Evolutionary conservation across 2,888 invertebrate genomes (phyloP).

Genomic region (Melanostoma scalare): DNA sequence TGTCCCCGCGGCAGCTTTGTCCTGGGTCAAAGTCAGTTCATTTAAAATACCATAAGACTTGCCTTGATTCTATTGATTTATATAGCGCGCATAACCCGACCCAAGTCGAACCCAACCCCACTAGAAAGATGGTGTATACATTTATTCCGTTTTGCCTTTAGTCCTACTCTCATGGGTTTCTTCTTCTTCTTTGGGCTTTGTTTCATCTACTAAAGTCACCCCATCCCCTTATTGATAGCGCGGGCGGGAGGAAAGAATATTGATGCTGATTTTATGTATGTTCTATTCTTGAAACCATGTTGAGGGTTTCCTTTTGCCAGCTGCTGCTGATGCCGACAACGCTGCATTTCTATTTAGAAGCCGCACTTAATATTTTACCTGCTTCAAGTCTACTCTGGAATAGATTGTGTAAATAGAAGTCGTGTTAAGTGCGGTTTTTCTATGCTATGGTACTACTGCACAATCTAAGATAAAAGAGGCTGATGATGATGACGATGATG

Average conservation of each 20-base stretch:
- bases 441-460: slow-evolving; percentile 12
- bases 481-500: slow-evolving; percentile 8
- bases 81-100: slow-evolving; percentile 37
- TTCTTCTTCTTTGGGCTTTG: slow-evolving; percentile 45
- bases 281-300: slow-evolving; percentile 31
- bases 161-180: slow-evolving; percentile 13
- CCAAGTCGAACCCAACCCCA: slow-evolving; percentile 21
- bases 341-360: slow-evolving; percentile 58
- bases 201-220: slow-evolving; percentile 51
- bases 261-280: slow-evolving; percentile 15
- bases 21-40: slow-evolving; percentile 72
- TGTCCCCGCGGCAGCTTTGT: slow-evolving; percentile 22
- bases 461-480: slow-evolving; percentile 41
- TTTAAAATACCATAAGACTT: slow-evolving; percentile 71
- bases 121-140: slow-evolving; percentile 46
- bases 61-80: slow-evolving; percentile 73
- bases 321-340: slow-evolving; percentile 31
- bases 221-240: slow-evolving; percentile 48
- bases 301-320: slow-evolving; percentile 47
- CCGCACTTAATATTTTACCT: slow-evolving; percentile 70
- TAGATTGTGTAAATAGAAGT: slow-evolving; percentile 59
- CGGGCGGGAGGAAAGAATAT: not conserved
- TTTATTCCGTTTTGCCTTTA: slow-evolving; percentile 20
- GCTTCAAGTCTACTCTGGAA: slow-evolving; percentile 58
- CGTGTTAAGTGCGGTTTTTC: slow-evolving; percentile 50